A percentile compares a stretch with the other conserved stretches of the same genome.
These are phyloP conservation scores for Lasius platythorax DNA, from an alignment of 2,888 invertebrate species.

Conservation along the genomic window DNA sequence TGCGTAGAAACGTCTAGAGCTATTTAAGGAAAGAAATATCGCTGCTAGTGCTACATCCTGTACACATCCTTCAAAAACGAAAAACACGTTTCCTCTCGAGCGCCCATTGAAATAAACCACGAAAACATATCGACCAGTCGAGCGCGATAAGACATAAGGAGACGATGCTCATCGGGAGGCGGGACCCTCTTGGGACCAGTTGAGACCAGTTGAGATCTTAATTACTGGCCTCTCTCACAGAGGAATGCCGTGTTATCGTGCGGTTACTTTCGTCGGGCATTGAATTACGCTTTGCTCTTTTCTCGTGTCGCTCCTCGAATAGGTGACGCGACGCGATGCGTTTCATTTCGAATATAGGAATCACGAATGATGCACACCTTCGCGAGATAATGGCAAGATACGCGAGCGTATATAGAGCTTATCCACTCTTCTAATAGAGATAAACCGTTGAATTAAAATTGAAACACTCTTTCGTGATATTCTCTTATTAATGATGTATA, in stretches of 20 bases:
- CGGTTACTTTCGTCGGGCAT: slow-evolving; percentile 69
- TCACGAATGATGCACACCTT: slow-evolving; percentile 4
- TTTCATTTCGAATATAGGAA: slow-evolving; percentile 23
- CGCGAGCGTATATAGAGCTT: neutral
- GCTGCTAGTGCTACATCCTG: neutral
- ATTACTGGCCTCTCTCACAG: slow-evolving; percentile 78
- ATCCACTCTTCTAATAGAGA: neutral
- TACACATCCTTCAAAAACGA: neutral
- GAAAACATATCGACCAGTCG: slow-evolving; percentile 60
- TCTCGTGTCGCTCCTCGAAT: neutral
- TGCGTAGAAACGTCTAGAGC: neutral
- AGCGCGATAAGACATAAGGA: slow-evolving; percentile 72
- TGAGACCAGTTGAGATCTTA: slow-evolving; percentile 82
- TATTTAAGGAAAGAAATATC: slow-evolving; percentile 21
- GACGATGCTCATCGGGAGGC: slow-evolving; percentile 52
- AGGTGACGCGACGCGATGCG: slow-evolving; percentile 2
- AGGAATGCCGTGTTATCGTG: slow-evolving; percentile 74
- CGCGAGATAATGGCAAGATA: slow-evolving; percentile 19
- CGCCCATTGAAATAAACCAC: slow-evolving; percentile 62
- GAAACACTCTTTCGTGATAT: neutral
- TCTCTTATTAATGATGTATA: neutral
- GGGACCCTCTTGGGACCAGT: slow-evolving; percentile 74
- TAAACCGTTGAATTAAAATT: neutral
- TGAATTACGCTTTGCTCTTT: slow-evolving; percentile 70
- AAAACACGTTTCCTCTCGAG: slow-evolving; percentile 41